A percentile compares a stretch with the other conserved stretches of the same genome.
Conservation (phyloP, 2,797 vertebrate species). For the Aulostomus chinensis region DNA sequence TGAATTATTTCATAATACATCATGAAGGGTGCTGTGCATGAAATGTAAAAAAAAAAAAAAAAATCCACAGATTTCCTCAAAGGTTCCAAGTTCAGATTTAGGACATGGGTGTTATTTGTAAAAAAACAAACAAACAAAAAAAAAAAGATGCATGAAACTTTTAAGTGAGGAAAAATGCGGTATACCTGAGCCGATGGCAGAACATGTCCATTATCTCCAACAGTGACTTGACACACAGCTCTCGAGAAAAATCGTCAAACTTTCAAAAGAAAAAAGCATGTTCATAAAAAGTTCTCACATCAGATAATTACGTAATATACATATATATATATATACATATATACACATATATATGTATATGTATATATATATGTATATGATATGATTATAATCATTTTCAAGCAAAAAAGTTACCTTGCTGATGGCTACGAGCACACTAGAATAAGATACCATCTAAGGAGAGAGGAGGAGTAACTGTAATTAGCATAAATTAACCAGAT, state of each 20-base stretch:
- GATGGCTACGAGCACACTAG: slow-evolving; percentile 92
- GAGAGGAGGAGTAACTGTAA: not conserved
- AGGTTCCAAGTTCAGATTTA: no score
- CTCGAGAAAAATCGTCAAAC: slow-evolving; percentile 97
- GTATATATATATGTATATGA: no score
- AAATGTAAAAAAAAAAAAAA: no score
- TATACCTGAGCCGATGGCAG: slow-evolving; percentile 89
- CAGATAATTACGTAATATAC: no score
- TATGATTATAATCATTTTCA: no score
- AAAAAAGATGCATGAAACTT: not conserved
- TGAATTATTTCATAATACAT: no score
- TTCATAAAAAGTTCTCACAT: not conserved
- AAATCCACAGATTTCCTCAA: no score
- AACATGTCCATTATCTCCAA: slow-evolving; percentile 99
- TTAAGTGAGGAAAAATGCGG: not conserved
- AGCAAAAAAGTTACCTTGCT: slow-evolving; percentile 86
- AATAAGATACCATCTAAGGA: slow-evolving; percentile 96
- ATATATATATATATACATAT: no score
- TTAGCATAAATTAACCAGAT: not conserved
- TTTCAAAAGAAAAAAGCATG: slow-evolving; percentile 52
- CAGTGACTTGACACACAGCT: slow-evolving; percentile 91
- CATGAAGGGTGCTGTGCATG: no score
- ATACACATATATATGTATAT: no score
- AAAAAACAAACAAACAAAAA: not conserved
- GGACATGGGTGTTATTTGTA: not conserved